Evolutionary conservation across 2,888 invertebrate genomes (phyloP), one percentile per base, ranked within the genome.

Genomic region (Andrena haemorrhoa): DNA sequence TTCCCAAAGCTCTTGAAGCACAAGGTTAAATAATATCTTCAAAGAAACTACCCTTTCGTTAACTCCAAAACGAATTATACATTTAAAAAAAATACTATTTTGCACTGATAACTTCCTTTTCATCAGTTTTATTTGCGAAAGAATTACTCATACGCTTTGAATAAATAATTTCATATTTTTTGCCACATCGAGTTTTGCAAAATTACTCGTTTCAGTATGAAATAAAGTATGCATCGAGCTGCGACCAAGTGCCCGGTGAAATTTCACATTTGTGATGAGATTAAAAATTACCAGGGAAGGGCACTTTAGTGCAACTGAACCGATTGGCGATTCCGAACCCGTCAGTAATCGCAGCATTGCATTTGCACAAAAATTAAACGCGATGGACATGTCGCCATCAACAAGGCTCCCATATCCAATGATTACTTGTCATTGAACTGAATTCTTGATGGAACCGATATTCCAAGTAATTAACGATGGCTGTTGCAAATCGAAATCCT

Each of bases 391-490:
- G 49, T 66, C n/a, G 26, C 47, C 49, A 65, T 65, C 31, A 51
- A 51, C 29, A 47, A n/a, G 47, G 35, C 31, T 12, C 41, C 23
- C 23, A 56, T 33, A 51, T 26, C 26, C 35, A 49, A 69, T 70
- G 31, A 56, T 41, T 41, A 70, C 26, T 23, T 60, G 63, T 20
- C 31, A 56, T 10, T 58, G 47, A 5, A 35, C 3, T 29, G 53
- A 68, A 68, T 63, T 63, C 41, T 63, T 66, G 35, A 31, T 68
- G 49, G 4, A 20, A n/a, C 47, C 49, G 26, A 75, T 68, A 75
- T 61, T 66, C 51, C 35, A 35, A 31, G 31, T 68, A 56, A 75
- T 78, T 78, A 68, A 63, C 66, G 29, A 58, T 35, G 20, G 3
- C 33, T 41, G 20, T n/a, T 41, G 51, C 66, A 63, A 53, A 41